Conservation (phyloP, 2,888 invertebrate species). For the Orthosia gothica region DNA sequence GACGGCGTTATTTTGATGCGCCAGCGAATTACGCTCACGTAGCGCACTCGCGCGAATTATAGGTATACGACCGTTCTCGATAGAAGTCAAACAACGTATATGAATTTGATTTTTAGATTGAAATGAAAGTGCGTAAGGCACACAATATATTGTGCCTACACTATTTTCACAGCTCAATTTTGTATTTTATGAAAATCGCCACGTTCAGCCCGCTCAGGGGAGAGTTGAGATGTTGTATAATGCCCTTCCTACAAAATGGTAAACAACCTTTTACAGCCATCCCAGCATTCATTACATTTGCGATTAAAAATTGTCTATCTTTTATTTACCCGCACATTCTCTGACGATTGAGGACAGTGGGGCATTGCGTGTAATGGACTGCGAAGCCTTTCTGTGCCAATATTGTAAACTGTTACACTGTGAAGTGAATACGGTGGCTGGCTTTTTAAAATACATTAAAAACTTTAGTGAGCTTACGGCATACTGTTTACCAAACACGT, state of each 20-base stretch:
- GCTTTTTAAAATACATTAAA: not conserved
- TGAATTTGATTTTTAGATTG: too few relatives aligned
- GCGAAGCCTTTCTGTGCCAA: constrained; percentile 39
- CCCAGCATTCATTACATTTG: constrained; percentile 27
- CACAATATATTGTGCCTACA: too few relatives aligned
- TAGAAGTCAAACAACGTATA: too few relatives aligned
- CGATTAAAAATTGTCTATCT: constrained; percentile 25
- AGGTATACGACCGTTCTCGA: too few relatives aligned
- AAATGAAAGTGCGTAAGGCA: too few relatives aligned
- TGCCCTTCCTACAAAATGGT: not conserved
- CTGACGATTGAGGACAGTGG: constrained; percentile 47
- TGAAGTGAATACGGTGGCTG: not conserved
- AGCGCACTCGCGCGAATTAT: too few relatives aligned
- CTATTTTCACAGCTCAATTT: too few relatives aligned
- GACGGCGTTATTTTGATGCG: too few relatives aligned
- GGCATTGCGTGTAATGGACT: constrained; percentile 37
- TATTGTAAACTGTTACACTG: constrained; percentile 7
- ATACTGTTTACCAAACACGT: not conserved
- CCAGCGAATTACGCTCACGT: too few relatives aligned
- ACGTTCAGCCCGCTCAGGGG: too few relatives aligned
- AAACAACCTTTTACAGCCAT: constrained; percentile 6
- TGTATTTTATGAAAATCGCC: too few relatives aligned
- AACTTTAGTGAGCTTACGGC: not conserved
- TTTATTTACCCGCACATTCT: constrained; percentile 33
- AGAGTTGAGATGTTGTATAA: constrained; percentile 12